Base-by-base conservation (phyloP, 2,888 invertebrate species). In the Torymus auratus region DNA sequence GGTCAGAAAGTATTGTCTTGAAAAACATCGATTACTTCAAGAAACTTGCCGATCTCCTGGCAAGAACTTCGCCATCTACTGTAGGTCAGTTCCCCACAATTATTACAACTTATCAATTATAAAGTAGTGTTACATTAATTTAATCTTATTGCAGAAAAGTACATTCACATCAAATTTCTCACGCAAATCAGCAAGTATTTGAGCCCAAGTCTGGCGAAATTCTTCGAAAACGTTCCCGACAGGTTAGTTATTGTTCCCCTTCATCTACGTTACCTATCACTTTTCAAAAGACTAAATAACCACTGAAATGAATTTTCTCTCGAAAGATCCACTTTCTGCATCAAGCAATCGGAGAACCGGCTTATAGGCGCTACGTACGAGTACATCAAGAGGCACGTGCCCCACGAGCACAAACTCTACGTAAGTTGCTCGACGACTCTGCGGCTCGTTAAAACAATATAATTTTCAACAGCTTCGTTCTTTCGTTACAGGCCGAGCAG, bases 341-440 rank as follows among this genome's bases (percentile, higher is more conserved):
- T 82, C 50, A 65, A 77, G 28, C 76, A 77, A 13, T 76, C 79
- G 12, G 79, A 79, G 13, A 82, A 73, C 65, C 68, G 62, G 14
- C 50, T 82, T 13, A 61, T 82, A 2, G 82, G 79, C 15, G 79
- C 79, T 0, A 79, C 79, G 0, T 77, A 82, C 61, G 77, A 82
- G 20, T 82, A 79, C 61, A 82, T 82, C 17, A 82, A 77, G 23
- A 73, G 69, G 12, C 65, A 82, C 56, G 82, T 82, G 1, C 79
- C 82, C 4, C 60, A 41, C 13, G 67, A 76, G 60, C 79, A 79
- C 1, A 82, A 82, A 61, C 7, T 73, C 50, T 70, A 79, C 65
- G 82, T 82, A 73, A 82, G 82, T 82, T 61, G 12, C 7, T 11
- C 2, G n/a, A 60, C 17, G 41, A 41, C 5, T 7, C 7, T 41